phyloP scores from a whole-genome alignment of 2,113 vertebrate genomes.

The Cinclus mexicanus region DNA sequence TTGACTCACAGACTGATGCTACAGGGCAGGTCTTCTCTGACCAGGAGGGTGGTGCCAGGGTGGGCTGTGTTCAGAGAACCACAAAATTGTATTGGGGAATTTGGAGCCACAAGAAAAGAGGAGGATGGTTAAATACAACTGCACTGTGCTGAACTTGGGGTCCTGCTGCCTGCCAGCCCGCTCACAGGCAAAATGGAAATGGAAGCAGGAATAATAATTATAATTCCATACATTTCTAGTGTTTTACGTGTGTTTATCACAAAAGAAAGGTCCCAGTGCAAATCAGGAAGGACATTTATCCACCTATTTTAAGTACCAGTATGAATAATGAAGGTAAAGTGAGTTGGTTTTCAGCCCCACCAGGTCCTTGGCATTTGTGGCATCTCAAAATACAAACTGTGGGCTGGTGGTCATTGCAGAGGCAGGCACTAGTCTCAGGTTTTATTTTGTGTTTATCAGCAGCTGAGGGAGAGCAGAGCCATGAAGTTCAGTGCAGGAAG shows the following conservation, averaged over 20 bases:
- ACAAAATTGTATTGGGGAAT: accelerated
- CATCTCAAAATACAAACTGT: neutral
- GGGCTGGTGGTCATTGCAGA: neutral
- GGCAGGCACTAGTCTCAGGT: neutral
- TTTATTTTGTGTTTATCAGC: neutral
- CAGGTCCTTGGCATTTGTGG: neutral
- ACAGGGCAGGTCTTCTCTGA: neutral
- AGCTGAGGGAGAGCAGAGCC: neutral
- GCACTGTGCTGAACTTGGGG: neutral
- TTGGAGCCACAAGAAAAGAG: neutral
- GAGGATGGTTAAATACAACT: neutral
- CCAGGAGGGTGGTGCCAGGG: accelerated
- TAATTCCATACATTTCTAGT: neutral
- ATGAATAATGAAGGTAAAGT: neutral
- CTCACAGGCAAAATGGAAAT: neutral
- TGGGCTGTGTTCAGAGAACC: neutral
- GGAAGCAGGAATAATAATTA: neutral
- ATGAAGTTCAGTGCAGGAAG: neutral
- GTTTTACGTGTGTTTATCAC: neutral
- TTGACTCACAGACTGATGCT: too few species aligned
- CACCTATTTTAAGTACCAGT: neutral
- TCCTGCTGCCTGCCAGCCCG: neutral
- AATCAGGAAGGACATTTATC: neutral
- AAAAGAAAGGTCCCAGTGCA: neutral
- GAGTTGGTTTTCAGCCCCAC: neutral